These are phyloP conservation scores for Intellagama lesueurii DNA, from an alignment of 2,797 vertebrate genomes.

Conservation along the genomic window DNA sequence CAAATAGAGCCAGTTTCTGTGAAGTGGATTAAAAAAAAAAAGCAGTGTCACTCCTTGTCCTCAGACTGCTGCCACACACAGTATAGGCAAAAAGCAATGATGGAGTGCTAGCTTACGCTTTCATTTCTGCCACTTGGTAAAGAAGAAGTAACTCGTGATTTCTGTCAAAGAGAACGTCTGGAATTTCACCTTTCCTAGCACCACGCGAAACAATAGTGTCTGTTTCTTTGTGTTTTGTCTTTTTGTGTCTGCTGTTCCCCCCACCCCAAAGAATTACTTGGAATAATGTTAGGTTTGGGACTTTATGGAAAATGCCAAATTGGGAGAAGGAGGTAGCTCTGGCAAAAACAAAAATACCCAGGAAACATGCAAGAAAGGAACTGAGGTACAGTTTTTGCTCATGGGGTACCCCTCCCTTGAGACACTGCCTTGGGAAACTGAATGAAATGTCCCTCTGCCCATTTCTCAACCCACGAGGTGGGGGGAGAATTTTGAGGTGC, in stretches of 20 bases:
- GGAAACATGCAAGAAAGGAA: not conserved
- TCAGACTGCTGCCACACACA: not conserved
- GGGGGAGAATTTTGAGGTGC: not conserved
- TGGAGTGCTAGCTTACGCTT: fast-evolving
- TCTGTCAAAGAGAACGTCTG: not conserved
- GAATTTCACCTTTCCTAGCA: not conserved
- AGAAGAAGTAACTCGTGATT: not conserved
- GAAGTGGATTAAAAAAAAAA: not conserved
- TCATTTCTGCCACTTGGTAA: not conserved
- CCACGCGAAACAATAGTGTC: not conserved
- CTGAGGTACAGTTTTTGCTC: not conserved
- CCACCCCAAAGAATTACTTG: not conserved
- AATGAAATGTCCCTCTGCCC: not conserved
- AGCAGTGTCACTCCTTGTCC: not conserved
- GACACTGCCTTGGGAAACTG: not conserved
- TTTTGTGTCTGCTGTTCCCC: not conserved
- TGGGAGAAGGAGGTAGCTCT: too few relatives aligned
- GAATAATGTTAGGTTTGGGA: not conserved
- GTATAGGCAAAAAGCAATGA: not conserved
- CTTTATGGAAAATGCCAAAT: not conserved
- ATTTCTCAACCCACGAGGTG: not conserved
- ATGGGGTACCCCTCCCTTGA: not conserved
- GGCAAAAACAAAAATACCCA: too few relatives aligned
- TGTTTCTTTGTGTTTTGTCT: not conserved
- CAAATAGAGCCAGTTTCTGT: not conserved